Evolutionary conservation across 2,797 vertebrate species (phyloP).

Genomic region (Lutjanus campechanus): DNA sequence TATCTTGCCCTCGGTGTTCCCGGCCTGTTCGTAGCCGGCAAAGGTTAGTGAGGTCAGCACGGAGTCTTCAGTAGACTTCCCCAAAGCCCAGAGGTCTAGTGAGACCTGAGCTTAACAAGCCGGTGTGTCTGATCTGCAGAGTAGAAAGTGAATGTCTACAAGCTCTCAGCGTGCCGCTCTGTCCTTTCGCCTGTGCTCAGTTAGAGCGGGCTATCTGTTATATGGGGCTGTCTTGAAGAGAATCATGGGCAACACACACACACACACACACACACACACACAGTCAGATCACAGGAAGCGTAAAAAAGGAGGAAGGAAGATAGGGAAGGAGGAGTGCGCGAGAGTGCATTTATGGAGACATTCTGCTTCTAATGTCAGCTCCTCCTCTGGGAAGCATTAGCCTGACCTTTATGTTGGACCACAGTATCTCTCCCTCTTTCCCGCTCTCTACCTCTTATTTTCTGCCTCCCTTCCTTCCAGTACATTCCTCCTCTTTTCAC

Average conservation of each 20-base stretch:
- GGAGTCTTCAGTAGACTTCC: slow-evolving; percentile 55
- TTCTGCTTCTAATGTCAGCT: slow-evolving; percentile 83
- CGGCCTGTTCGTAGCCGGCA: slow-evolving; percentile 40
- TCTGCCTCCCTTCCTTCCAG: slow-evolving; percentile 12
- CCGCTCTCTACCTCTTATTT: slow-evolving; percentile 24
- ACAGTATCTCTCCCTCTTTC: slow-evolving; percentile 51
- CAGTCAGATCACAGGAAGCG: slow-evolving; percentile 60
- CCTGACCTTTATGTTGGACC: slow-evolving; percentile 83
- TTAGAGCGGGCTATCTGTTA: slow-evolving; percentile 49
- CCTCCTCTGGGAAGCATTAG: slow-evolving; percentile 81
- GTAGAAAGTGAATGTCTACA: slow-evolving; percentile 62
- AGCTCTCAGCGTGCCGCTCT: slow-evolving; percentile 60
- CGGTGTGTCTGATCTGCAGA: slow-evolving; percentile 55
- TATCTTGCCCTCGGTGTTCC: slow-evolving; percentile 27
- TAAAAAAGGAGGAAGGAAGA: slow-evolving; percentile 55
- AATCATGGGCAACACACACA: slow-evolving; percentile 62
- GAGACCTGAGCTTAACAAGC: slow-evolving; percentile 65
- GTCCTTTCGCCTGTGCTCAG: slow-evolving; percentile 49
- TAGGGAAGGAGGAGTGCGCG: slow-evolving; percentile 31
- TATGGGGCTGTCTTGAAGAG: slow-evolving; percentile 64
- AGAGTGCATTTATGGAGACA: slow-evolving; percentile 76
- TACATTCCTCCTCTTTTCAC: slow-evolving; percentile 45
- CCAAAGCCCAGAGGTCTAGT: slow-evolving; percentile 59
- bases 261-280: slow-evolving; percentile 35
- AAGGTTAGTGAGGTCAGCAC: slow-evolving; percentile 65